These are phyloP conservation scores for Scaptomyza caliginosa DNA, from an alignment of 2,888 invertebrate genomes.

Conservation along the genomic window DNA sequence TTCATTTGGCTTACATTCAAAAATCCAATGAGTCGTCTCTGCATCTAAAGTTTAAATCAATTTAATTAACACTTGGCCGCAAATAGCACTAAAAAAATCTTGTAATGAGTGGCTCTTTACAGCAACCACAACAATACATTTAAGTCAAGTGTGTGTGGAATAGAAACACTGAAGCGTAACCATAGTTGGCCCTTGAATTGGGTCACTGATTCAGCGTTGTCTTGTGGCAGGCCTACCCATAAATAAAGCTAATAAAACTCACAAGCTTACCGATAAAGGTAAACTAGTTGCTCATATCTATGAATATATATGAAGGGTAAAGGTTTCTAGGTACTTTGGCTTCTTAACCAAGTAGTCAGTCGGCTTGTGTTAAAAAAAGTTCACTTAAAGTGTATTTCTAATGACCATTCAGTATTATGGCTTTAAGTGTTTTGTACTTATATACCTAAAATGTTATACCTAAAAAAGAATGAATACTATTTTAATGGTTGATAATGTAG, in stretches of 20 bases:
- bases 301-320: not conserved
- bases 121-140: constrained; percentile 13
- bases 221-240: constrained; percentile 27
- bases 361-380: constrained; percentile 8
- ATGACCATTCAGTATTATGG: constrained; percentile 14
- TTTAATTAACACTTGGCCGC: constrained; percentile 70
- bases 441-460: no score
- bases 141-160: constrained; percentile 29
- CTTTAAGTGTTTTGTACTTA: constrained; percentile 9
- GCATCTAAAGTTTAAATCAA: constrained; percentile 51
- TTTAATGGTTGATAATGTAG: no score
- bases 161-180: constrained; percentile 47
- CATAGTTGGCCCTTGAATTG: constrained; percentile 40
- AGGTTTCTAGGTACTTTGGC: not conserved
- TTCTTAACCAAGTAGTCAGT: constrained; percentile 26
- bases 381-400: constrained; percentile 1
- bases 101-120: constrained; percentile 41
- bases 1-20: constrained; percentile 64
- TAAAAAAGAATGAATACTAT: no score
- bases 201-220: constrained; percentile 55
- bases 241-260: constrained; percentile 48
- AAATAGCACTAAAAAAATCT: constrained; percentile 43
- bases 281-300: constrained; percentile 37
- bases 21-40: constrained; percentile 33
- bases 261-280: constrained; percentile 54